Evolutionary conservation across 2,888 invertebrate genomes (phyloP), one percentile per base, ranked within the genome.

Genomic region (Dynastes hyllus): DNA sequence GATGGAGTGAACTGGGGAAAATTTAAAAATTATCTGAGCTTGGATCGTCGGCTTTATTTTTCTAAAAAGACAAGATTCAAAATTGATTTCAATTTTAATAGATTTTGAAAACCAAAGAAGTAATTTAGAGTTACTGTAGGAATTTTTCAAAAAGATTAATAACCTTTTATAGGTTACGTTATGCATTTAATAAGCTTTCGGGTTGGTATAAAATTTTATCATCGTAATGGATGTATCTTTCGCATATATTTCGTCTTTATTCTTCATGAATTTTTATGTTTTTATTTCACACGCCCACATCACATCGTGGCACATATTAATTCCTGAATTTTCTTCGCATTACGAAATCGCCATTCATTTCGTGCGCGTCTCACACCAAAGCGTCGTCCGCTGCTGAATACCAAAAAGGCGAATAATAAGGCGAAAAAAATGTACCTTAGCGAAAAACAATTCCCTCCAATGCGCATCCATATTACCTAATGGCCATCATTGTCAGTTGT

Each of bases 281-380:
- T 16, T 45, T 45, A 45, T 45, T 45, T 45, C 45, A 45, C 45
- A 45, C 45, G 45, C 45, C 45, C 55, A 55, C 55, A 55, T 55
- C 2, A 16, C 22, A 16, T 55, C 55, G 22, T 22, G 55, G 55
- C 22, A 29, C 22, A 63, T 65, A 65, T 65, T 29, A 65, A 65
- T 37, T 65, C 32, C 65, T 65, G 37, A 65, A 32, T 65, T 65
- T 65, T 65, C 65, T 37, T 32, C 8, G 37, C 32, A 45, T 45
- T 45, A 37, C 32, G 13, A 37, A 65, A 65, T 65, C 37, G 1
- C 65, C 37, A 65, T 65, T 65, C 65, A 65, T 4, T 37, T 37
- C n/a, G 11, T 37, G 37, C 9, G n/a, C 6, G 9, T 6, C 29
- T 65, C 11, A n/a, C 65, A 37, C 65, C 13, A 65, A 29, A 8